Percentiles rank a stretch among this genome's conserved stretches.
Conservation (phyloP, 37 sponge, comb jelly and placozoan genomes). For the Spongilla lacustris region DNA sequence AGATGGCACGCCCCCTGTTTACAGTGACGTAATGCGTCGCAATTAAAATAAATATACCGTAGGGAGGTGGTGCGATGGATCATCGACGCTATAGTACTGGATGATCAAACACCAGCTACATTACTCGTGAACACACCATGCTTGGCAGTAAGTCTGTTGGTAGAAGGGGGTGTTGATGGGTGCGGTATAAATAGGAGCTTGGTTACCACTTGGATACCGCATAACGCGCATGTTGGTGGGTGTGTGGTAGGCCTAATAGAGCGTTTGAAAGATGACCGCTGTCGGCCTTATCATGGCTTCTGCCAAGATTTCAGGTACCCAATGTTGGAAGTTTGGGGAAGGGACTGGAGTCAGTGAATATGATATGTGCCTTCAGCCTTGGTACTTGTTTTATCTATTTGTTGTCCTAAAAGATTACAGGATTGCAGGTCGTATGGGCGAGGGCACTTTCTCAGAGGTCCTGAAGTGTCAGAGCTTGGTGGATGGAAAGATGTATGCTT, state of each 20-base stretch:
- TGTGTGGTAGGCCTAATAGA: background rate
- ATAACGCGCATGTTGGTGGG: background rate
- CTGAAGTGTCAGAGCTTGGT: conserved; percentile 91
- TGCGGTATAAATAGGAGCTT: background rate
- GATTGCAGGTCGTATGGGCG: conserved; percentile 88
- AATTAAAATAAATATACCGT: background rate
- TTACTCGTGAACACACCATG: background rate
- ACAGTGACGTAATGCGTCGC: background rate
- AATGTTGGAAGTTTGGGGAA: background rate
- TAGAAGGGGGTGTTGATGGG: background rate
- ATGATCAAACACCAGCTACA: background rate
- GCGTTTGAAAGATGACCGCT: background rate
- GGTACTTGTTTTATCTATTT: background rate
- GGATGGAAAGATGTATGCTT: conserved; percentile 95
- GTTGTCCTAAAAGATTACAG: conserved; percentile 74
- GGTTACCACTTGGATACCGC: background rate
- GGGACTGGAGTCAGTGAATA: background rate
- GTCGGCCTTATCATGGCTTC: background rate
- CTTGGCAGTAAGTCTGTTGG: background rate
- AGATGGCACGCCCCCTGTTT: background rate
- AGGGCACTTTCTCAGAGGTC: conserved; percentile 99
- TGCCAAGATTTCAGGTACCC: background rate
- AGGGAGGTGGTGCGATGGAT: background rate
- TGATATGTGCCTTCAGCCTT: background rate
- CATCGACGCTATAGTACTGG: background rate